Base-by-base conservation (phyloP, 2,113 vertebrate genomes). In the Manacus vitellinus region DNA sequence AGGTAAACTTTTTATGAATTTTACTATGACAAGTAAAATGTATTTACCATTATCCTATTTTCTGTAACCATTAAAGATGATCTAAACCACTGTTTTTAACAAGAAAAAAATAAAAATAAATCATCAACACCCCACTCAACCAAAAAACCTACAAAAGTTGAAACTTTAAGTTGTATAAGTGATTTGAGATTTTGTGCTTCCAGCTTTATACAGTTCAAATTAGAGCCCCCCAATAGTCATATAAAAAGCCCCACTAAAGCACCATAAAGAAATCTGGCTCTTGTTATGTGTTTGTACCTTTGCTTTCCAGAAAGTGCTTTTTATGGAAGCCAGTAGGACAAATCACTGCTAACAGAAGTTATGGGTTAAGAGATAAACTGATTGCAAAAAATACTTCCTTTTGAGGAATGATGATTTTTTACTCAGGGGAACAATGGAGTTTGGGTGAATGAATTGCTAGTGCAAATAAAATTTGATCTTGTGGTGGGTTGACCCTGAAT, bases 81-180 rank as follows among this genome's bases (percentile, higher is more conserved):
- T 3, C 11, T 83, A 75, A 91, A 17, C 19, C 15, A 30, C 9
- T 76, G 13, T 39, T 80, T 47, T 6, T 78, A 71, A 71, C 8
- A 85, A 44, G 8, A 47, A 71, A n/a, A 81, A 62, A 8, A 2
- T 8, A 24, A 52, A 66, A 2, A 7, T 21, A 52, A 66, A 5
- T 3, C 2, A 28, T 9, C 4, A 41, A 14, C 27, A 47, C 4
- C 3, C 5, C 8, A 1, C 3, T n/a, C 2, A 47, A 12, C 10
- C 28, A 75, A 66, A 1, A 5, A 43, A 47, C 30, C 15, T 17
- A 6, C 13, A 39, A 20, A 83, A 55, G 4, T 6, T 46, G 4
- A 46, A 67, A 51, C 8, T 52, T 56, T 44, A 66, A 41, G 1
- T 14, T 70, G 20, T 52, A 56, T 61, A 51, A 65, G 9, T 31